Conservation (phyloP, 2,888 invertebrate species). For the Diachrysia chrysitis region DNA sequence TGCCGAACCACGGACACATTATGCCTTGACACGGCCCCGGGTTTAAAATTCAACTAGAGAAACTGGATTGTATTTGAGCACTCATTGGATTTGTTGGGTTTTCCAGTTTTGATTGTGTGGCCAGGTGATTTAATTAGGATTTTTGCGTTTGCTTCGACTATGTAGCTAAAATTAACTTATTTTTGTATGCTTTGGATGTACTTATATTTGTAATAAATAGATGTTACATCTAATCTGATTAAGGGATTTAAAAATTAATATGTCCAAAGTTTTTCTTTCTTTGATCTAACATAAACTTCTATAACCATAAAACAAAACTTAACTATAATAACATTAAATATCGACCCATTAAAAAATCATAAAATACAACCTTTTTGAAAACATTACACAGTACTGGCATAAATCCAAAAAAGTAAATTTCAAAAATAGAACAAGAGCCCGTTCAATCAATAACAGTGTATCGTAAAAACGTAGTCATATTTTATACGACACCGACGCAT, state of each 20-base stretch:
- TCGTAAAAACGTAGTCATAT: conserved; percentile 67
- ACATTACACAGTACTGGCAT: conserved; percentile 32
- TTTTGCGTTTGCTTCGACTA: not conserved
- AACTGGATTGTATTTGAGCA: conserved; percentile 47
- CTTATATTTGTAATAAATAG: not conserved
- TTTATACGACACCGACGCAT: conserved; percentile 58
- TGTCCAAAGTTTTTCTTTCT: too few species aligned
- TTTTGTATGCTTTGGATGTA: not conserved
- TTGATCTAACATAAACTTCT: not conserved
- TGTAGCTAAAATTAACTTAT: not conserved
- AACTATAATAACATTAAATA: not conserved
- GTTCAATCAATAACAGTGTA: conserved; percentile 60
- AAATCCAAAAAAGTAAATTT: conserved; percentile 30
- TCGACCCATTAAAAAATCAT: not conserved
- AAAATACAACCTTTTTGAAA: conserved; percentile 7
- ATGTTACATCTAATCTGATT: not conserved
- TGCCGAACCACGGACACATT: conserved; percentile 71
- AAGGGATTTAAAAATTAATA: too few species aligned
- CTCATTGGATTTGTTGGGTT: conserved; percentile 35
- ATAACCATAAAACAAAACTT: not conserved
- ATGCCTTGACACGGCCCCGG: conserved; percentile 66
- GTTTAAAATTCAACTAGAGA: conserved; percentile 45
- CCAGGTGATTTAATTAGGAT: conserved; percentile 25
- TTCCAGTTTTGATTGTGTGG: conserved; percentile 2
- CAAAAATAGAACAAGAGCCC: conserved; percentile 44